Evolutionary conservation across 1,140 invertebrate genomes (phyloP).

Genomic region (Dreissena rostriformis): DNA sequence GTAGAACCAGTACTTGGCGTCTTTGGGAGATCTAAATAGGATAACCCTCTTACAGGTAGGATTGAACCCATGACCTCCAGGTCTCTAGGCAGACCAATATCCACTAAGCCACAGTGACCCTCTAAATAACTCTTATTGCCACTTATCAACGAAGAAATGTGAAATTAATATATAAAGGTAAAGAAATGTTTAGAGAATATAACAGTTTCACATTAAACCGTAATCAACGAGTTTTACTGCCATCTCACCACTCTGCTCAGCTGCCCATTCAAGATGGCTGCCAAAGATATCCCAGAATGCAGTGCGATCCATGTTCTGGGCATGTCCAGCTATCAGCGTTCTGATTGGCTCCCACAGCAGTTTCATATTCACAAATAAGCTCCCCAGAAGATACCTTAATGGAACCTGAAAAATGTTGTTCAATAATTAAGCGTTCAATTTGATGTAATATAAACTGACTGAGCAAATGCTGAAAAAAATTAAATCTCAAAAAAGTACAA

Average conservation of each 20-base stretch:
- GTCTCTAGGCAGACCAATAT: no score
- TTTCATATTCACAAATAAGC: conserved; percentile 93
- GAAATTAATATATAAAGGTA: not conserved
- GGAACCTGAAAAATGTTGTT: conserved; percentile 83
- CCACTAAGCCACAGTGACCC: no score
- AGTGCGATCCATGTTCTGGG: conserved; percentile 84
- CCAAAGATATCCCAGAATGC: conserved; percentile 91
- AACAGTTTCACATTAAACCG: not conserved
- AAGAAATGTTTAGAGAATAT: not conserved
- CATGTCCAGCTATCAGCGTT: conserved; percentile 88
- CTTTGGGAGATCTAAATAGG: no score
- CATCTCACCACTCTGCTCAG: conserved; percentile 72
- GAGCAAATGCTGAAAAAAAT: not conserved
- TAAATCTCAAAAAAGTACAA: no score
- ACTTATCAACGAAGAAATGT: no score
- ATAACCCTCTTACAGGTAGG: no score
- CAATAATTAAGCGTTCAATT: not conserved
- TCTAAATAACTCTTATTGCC: no score
- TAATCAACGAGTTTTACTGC: not conserved
- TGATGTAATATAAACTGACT: not conserved
- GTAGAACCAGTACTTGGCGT: no score
- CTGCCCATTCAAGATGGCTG: conserved; percentile 84
- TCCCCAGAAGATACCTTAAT: conserved; percentile 90
- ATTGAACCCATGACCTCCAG: no score
- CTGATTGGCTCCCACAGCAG: conserved; percentile 92